phyloP scores from a whole-genome alignment of 2,888 invertebrate species.

The Diogma glabrata region DNA sequence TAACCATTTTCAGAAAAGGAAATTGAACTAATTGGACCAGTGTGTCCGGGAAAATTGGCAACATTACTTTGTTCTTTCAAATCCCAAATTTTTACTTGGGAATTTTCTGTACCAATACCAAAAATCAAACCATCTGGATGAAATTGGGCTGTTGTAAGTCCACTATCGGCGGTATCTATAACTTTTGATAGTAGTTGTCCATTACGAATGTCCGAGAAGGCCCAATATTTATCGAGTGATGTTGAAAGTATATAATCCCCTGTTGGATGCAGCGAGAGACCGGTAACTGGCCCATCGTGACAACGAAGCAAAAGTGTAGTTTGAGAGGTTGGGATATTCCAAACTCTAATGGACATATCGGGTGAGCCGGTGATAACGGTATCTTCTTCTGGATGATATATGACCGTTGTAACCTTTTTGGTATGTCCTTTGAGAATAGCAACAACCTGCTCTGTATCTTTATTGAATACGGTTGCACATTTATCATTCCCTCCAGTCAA shows the following conservation, averaged over 20 bases:
- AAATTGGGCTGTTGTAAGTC: slow-evolving; percentile 93
- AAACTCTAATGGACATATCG: slow-evolving; percentile 89
- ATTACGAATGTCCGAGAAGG: slow-evolving; percentile 92
- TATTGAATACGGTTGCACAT: slow-evolving; percentile 96
- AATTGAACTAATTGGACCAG: slow-evolving; percentile 90
- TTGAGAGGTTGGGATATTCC: slow-evolving; percentile 84
- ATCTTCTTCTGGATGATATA: slow-evolving; percentile 95
- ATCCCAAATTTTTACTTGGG: slow-evolving; percentile 99
- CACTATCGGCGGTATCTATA: slow-evolving; percentile 55
- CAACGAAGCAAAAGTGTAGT: slow-evolving; percentile 75
- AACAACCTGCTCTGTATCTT: slow-evolving; percentile 92
- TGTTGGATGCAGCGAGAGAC: slow-evolving; percentile 93
- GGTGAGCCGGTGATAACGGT: slow-evolving; percentile 90
- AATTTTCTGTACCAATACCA: slow-evolving; percentile 89
- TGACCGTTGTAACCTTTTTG: slow-evolving; percentile 89
- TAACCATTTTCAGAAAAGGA: slow-evolving; percentile 99
- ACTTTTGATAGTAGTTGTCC: slow-evolving; percentile 89
- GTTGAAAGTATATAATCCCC: slow-evolving; percentile 95
- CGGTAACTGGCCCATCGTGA: slow-evolving; percentile 93
- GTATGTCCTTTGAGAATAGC: slow-evolving; percentile 87
- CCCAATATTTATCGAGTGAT: slow-evolving; percentile 94
- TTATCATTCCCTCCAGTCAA: slow-evolving; percentile 97
- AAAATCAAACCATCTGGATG: slow-evolving; percentile 99
- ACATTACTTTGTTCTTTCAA: slow-evolving; percentile 96
- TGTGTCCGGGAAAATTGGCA: slow-evolving; percentile 95